phyloP scores from a whole-genome alignment of 1,140 invertebrate genomes.

The Tenebrio molitor region DNA sequence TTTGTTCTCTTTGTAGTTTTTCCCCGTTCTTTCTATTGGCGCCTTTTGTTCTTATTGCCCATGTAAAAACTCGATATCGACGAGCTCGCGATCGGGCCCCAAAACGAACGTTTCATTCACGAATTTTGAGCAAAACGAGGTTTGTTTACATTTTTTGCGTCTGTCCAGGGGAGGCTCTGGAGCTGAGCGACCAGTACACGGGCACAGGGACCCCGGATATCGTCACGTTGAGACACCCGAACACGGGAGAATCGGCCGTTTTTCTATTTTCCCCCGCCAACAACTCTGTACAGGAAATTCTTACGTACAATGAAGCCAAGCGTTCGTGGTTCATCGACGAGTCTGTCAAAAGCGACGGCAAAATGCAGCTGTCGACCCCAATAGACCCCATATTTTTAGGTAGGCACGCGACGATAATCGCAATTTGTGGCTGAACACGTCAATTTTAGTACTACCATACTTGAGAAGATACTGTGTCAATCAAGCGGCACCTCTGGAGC shows the following conservation, averaged over 20 bases:
- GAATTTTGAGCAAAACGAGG: background rate
- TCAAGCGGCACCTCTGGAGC: constrained; percentile 78
- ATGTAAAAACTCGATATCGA: constrained; percentile 26
- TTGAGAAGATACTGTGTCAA: constrained; percentile 70
- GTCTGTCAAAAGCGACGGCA: constrained; percentile 81
- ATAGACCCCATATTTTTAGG: constrained; percentile 81
- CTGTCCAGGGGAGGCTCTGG: constrained; percentile 67
- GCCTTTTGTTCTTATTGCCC: constrained; percentile 29
- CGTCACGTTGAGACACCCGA: constrained; percentile 79
- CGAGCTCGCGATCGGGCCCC: background rate
- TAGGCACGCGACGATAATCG: constrained; percentile 54
- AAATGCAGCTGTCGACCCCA: constrained; percentile 78
- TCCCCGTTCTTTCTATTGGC: background rate
- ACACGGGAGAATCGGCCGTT: constrained; percentile 72
- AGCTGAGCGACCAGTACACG: constrained; percentile 69
- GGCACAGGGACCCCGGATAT: constrained; percentile 79
- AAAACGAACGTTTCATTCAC: constrained; percentile 2
- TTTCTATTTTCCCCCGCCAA: constrained; percentile 74
- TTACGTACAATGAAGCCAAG: constrained; percentile 76
- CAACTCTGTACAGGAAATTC: constrained; percentile 74
- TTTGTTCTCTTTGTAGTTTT: constrained; percentile 47
- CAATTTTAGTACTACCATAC: constrained; percentile 71
- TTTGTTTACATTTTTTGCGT: constrained; percentile 49
- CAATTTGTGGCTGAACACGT: constrained; percentile 39
- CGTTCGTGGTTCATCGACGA: constrained; percentile 81